Conservation (phyloP, 2,113 vertebrate species). For the Limanda limanda region DNA sequence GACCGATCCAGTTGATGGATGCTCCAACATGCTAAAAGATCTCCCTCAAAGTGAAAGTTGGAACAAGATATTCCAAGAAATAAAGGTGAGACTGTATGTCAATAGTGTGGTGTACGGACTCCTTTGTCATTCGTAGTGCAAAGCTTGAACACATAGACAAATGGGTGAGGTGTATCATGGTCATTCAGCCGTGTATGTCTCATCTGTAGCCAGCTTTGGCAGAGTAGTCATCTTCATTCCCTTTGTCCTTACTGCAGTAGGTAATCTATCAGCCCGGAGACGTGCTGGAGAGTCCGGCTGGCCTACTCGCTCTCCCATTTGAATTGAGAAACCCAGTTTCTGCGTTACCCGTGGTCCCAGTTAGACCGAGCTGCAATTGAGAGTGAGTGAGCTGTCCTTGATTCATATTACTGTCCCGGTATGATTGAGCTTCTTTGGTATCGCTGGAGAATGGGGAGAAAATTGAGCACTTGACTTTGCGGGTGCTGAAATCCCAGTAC, state of each 20-base stretch:
- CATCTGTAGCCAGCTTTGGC: constrained; percentile 85
- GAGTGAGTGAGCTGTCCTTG: constrained; percentile 88
- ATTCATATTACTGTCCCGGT: constrained; percentile 82
- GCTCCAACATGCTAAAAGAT: constrained; percentile 58
- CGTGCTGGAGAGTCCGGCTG: constrained; percentile 81
- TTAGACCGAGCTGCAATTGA: constrained; percentile 83
- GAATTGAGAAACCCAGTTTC: constrained; percentile 82
- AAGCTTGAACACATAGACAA: constrained; percentile 84
- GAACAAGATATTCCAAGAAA: constrained; percentile 68
- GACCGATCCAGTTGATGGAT: constrained; percentile 67
- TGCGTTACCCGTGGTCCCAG: constrained; percentile 76
- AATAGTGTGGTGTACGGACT: constrained; percentile 67
- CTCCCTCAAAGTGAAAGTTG: constrained; percentile 63
- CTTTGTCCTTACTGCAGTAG: constrained; percentile 86
- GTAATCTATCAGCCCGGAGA: constrained; percentile 84
- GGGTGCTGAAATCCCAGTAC: constrained; percentile 71
- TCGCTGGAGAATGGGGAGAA: constrained; percentile 77
- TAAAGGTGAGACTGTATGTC: constrained; percentile 74
- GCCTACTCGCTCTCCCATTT: constrained; percentile 84
- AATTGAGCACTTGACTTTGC: constrained; percentile 84
- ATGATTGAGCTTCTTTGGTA: constrained; percentile 85
- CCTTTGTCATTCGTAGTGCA: constrained; percentile 78
- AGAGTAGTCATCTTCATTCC: constrained; percentile 93
- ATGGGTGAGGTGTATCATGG: constrained; percentile 79
- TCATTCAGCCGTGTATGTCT: constrained; percentile 83